phyloP scores from a whole-genome alignment of 92 coral and sea anemone species.

The Palythoa grandis region DNA sequence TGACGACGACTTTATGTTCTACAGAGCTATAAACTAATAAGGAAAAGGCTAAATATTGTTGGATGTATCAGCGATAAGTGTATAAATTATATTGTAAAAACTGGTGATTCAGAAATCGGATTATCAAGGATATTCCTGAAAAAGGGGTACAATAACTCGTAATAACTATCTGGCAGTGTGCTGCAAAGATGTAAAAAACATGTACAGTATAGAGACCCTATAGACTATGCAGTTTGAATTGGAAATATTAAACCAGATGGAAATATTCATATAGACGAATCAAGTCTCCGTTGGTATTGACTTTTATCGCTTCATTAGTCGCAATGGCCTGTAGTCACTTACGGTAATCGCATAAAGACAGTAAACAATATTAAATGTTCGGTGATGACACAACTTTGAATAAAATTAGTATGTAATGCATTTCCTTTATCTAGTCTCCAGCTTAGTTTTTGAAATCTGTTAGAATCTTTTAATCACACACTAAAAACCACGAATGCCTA shows the following conservation, averaged over 20 bases:
- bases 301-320: background rate
- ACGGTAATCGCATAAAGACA: background rate
- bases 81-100: background rate
- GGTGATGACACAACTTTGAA: background rate
- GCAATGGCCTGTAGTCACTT: background rate
- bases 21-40: constrained; percentile 15
- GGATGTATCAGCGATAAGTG: background rate
- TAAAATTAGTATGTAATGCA: background rate
- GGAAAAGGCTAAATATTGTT: background rate
- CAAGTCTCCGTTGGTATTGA: background rate
- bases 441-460: background rate
- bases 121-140: background rate
- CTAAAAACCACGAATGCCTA: background rate
- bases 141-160: too few relatives aligned
- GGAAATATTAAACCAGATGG: background rate
- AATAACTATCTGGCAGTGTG: background rate
- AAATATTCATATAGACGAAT: background rate
- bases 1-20: constrained; percentile 37
- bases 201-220: background rate
- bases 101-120: background rate
- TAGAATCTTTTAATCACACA: background rate
- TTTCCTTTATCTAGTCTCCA: background rate
- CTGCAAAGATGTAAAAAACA: background rate
- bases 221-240: background rate
- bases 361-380: background rate